These are phyloP conservation scores for Cyphomyrus plagiostoma DNA, from an alignment of 2,113 vertebrate species.

Conservation along the genomic window DNA sequence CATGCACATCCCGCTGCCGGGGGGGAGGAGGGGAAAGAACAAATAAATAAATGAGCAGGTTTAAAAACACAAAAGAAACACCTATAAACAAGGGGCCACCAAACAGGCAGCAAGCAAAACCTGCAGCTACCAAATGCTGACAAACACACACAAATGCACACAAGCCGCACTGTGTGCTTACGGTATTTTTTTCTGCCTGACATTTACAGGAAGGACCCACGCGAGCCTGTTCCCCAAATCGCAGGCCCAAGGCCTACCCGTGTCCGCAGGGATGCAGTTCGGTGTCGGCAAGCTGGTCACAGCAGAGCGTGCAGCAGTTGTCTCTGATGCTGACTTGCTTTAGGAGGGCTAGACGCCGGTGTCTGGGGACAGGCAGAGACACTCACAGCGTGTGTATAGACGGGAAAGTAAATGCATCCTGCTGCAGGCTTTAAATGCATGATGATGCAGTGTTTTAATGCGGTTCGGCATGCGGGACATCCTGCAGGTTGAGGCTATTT, in stretches of 20 bases:
- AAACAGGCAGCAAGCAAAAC: background rate
- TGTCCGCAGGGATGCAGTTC: constrained; percentile 93
- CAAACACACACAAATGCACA: background rate
- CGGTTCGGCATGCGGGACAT: background rate
- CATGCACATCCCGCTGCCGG: constrained; percentile 91
- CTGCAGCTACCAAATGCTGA: background rate
- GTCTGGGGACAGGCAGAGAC: constrained; percentile 57
- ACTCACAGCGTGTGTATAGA: background rate
- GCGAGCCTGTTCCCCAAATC: background rate
- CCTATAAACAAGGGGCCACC: background rate
- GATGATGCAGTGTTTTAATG: background rate
- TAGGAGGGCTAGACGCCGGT: constrained; percentile 86
- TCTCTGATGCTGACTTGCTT: constrained; percentile 97
- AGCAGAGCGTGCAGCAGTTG: constrained; percentile 97
- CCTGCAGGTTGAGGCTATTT: background rate
- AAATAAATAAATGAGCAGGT: background rate
- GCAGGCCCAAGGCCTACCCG: constrained; percentile 62
- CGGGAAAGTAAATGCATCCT: background rate
- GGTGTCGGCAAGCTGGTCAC: constrained; percentile 93
- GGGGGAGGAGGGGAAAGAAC: constrained; percentile 20
- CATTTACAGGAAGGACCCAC: background rate
- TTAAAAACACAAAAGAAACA: background rate
- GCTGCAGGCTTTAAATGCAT: background rate
- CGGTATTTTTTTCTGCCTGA: background rate
- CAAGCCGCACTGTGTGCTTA: background rate